Percentiles rank a stretch among this genome's conserved stretches.
Evolutionary conservation across 2,113 vertebrate genomes (phyloP).

Genomic region (Aegithalos caudatus): DNA sequence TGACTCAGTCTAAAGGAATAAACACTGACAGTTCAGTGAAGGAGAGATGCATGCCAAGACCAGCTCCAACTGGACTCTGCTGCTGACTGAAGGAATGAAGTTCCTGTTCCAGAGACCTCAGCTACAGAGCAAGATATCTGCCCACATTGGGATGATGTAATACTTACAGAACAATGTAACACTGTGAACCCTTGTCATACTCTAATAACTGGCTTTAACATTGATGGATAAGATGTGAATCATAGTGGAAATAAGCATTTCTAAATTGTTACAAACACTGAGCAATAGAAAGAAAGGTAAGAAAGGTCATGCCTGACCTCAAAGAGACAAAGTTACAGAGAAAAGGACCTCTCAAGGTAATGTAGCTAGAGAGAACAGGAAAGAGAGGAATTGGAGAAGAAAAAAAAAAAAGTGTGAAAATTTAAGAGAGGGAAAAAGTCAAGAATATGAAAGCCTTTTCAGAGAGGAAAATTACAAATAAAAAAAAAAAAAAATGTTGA

Average conservation of each 20-base stretch:
- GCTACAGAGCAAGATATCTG: background rate
- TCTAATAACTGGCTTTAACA: background rate
- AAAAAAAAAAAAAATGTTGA: background rate
- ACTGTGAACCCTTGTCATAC: background rate
- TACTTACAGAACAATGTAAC: background rate
- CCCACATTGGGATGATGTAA: background rate
- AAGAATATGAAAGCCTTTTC: background rate
- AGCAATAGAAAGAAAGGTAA: background rate
- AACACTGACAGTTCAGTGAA: background rate
- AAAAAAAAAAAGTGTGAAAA: background rate
- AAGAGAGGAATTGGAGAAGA: background rate
- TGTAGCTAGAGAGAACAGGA: background rate
- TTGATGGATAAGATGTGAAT: background rate
- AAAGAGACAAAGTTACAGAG: background rate
- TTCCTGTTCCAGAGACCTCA: background rate
- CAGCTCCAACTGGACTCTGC: background rate
- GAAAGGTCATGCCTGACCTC: background rate
- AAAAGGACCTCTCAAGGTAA: background rate
- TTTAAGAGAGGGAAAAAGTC: background rate
- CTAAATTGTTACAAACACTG: background rate
- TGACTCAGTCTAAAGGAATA: background rate
- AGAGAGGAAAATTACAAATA: background rate
- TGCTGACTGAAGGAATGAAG: background rate
- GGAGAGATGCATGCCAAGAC: background rate
- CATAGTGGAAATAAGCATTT: background rate